phyloP scores from a whole-genome alignment of 2,113 vertebrate genomes.

The Otolemur garnettii region DNA sequence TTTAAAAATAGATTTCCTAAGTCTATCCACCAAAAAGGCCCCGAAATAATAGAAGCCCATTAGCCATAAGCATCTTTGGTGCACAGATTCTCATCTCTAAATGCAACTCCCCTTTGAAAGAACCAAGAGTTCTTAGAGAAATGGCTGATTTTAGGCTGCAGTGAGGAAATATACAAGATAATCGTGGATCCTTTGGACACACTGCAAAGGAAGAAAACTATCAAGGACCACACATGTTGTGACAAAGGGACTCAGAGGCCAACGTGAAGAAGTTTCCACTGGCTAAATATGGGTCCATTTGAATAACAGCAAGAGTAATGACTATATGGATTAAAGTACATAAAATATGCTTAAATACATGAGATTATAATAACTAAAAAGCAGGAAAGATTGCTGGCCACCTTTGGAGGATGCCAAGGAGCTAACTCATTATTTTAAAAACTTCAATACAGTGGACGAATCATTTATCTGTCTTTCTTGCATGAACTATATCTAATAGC shows the following conservation, averaged over 20 bases:
- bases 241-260: not conserved
- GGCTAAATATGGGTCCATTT: not conserved
- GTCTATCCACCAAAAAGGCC: not conserved
- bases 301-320: not conserved
- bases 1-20: slow-evolving; percentile 36
- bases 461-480: slow-evolving; percentile 48
- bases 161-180: not conserved
- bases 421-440: slow-evolving; percentile 6
- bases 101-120: not conserved
- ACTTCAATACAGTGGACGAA: not conserved
- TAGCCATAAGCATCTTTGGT: not conserved
- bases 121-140: slow-evolving; percentile 7
- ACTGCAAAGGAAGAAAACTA: not conserved
- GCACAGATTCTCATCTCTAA: not conserved
- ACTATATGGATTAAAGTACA: not conserved
- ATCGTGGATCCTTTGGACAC: not conserved
- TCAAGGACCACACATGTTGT: not conserved
- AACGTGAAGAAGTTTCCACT: not conserved
- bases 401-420: not conserved
- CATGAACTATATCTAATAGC: not conserved
- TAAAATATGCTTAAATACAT: slow-evolving; percentile 14
- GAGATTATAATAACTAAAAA: slow-evolving; percentile 19
- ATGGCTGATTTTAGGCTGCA: not conserved
- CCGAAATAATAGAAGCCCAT: not conserved
- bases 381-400: not conserved